phyloP scores from a whole-genome alignment of 2,797 vertebrate genomes.

The Lerista edwardsae region DNA sequence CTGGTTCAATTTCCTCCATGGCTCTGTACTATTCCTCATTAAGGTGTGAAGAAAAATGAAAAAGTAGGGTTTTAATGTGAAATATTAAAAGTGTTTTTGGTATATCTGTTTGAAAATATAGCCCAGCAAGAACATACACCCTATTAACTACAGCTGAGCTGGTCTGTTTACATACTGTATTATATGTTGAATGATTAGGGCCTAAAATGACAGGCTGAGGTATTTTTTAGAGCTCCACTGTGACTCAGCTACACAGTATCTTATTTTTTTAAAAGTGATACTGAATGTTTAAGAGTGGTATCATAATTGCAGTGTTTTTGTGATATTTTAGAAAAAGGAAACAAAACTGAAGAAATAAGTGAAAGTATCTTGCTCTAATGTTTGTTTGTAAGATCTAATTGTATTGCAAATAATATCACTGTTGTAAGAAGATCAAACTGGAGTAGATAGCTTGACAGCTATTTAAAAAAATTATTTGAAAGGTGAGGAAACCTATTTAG shows the following conservation, averaged over 20 bases:
- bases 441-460: conserved; percentile 3
- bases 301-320: not conserved
- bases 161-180: not conserved
- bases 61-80: too few species aligned
- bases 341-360: not conserved
- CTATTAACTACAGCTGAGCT: not conserved
- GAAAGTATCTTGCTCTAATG: not conserved
- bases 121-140: not conserved
- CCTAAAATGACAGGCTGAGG: not conserved
- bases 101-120: not conserved
- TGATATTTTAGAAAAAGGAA: not conserved
- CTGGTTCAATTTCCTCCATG: too few species aligned
- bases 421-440: not conserved
- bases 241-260: not conserved
- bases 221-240: not conserved
- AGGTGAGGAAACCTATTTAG: conserved; percentile 23
- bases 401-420: not conserved
- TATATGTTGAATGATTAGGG: not conserved
- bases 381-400: conserved; percentile 16
- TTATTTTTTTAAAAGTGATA: not conserved
- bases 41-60: not conserved
- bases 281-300: not conserved
- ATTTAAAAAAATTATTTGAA: conserved; percentile 7
- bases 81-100: not conserved
- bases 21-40: not conserved